Evolutionary conservation across 2,113 vertebrate genomes (phyloP).

Genomic region (Tichodroma muraria): DNA sequence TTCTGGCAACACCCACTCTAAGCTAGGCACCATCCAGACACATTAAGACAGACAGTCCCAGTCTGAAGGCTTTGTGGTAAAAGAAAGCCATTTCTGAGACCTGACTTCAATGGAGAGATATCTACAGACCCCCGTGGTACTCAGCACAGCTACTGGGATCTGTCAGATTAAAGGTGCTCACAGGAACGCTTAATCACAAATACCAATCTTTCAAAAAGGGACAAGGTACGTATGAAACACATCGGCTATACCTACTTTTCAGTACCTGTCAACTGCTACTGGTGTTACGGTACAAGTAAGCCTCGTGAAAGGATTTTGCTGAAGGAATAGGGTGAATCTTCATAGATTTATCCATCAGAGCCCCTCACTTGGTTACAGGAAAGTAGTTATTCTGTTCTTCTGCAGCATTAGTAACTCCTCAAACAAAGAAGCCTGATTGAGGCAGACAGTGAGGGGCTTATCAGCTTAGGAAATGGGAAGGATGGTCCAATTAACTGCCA

Average conservation of each 20-base stretch:
- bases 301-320: background rate
- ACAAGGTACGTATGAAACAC: background rate
- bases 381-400: slow-evolving; percentile 58
- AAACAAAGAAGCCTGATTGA: slow-evolving; percentile 72
- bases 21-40: background rate
- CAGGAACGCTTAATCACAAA: background rate
- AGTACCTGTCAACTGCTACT: background rate
- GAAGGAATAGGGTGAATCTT: background rate
- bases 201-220: background rate
- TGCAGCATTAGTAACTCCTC: slow-evolving; percentile 65
- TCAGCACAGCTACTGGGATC: background rate
- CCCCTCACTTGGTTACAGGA: slow-evolving; percentile 24
- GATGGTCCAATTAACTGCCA: slow-evolving; percentile 75
- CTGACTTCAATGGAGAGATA: background rate
- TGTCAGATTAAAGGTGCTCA: background rate
- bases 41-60: background rate
- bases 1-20: slow-evolving; percentile 46
- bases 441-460: slow-evolving; percentile 72
- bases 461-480: slow-evolving; percentile 73
- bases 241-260: background rate
- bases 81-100: background rate
- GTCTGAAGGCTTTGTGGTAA: background rate
- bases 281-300: background rate
- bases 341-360: background rate
- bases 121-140: background rate